phyloP scores from a whole-genome alignment of 2,797 vertebrate genomes.

The Alouatta caraya region DNA sequence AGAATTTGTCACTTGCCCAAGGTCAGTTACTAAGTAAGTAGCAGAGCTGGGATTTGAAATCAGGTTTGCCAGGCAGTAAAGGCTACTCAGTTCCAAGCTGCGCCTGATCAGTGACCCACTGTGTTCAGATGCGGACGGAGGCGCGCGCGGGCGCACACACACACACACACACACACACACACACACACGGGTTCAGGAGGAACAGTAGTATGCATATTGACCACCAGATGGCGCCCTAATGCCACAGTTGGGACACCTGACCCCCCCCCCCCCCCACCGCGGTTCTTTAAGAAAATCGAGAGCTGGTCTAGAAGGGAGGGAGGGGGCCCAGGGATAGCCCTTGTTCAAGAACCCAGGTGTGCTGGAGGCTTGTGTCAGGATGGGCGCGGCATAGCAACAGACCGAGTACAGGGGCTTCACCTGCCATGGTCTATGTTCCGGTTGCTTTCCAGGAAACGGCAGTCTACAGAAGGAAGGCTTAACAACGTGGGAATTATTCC shows the following conservation, averaged over 20 bases:
- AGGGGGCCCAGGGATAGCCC: accelerated
- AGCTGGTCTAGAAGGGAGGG: accelerated
- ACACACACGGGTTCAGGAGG: not conserved
- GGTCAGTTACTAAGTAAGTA: not conserved
- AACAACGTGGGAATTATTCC: not conserved
- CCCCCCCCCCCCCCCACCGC: not conserved
- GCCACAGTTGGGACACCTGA: not conserved
- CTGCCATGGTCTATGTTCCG: not conserved
- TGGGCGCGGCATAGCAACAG: not conserved
- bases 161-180: not conserved
- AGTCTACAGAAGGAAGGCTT: not conserved
- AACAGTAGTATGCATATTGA: not conserved
- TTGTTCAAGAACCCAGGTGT: not conserved
- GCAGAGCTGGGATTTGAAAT: not conserved
- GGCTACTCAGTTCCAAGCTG: not conserved
- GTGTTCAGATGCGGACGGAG: too few relatives aligned
- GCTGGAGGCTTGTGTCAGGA: not conserved
- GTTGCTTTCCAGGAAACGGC: not conserved
- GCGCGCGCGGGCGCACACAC: too few relatives aligned
- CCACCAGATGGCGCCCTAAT: slow-evolving; percentile 48
- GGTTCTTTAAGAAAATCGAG: not conserved
- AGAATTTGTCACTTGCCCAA: not conserved
- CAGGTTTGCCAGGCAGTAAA: not conserved
- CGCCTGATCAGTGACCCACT: not conserved
- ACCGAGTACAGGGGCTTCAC: not conserved